phyloP scores from a whole-genome alignment of 2,797 vertebrate genomes.

The Spinus olivaceus region DNA sequence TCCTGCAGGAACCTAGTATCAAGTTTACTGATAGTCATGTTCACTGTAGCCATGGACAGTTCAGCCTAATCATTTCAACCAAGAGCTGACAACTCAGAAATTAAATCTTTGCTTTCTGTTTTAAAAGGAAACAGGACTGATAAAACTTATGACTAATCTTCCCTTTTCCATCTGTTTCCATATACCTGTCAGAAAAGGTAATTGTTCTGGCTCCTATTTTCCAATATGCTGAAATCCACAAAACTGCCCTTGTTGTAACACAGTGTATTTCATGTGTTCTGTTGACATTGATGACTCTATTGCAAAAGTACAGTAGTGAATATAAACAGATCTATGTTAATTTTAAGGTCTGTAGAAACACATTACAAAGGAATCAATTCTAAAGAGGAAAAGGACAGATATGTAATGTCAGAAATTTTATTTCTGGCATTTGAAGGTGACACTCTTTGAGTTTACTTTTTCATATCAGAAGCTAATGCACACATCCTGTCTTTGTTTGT shows the following conservation, averaged over 20 bases:
- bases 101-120: not conserved
- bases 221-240: not conserved
- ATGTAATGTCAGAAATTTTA: not conserved
- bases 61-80: not conserved
- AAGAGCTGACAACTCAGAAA: not conserved
- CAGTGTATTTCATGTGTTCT: not conserved
- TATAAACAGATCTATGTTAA: conserved; percentile 41
- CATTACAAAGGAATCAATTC: not conserved
- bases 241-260: not conserved
- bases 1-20: not conserved
- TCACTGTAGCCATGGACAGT: not conserved
- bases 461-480: not conserved
- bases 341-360: conserved; percentile 21
- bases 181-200: not conserved
- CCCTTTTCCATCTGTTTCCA: not conserved
- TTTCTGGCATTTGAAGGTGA: not conserved
- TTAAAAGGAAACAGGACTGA: not conserved
- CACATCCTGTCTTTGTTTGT: not conserved
- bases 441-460: not conserved
- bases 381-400: not conserved
- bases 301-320: not conserved
- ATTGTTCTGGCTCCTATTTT: not conserved
- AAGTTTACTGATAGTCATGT: not conserved
- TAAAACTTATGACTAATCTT: not conserved
- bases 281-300: not conserved